Base-by-base conservation (phyloP, 2,888 invertebrate species). In the Cosmorhoe ocellata region DNA sequence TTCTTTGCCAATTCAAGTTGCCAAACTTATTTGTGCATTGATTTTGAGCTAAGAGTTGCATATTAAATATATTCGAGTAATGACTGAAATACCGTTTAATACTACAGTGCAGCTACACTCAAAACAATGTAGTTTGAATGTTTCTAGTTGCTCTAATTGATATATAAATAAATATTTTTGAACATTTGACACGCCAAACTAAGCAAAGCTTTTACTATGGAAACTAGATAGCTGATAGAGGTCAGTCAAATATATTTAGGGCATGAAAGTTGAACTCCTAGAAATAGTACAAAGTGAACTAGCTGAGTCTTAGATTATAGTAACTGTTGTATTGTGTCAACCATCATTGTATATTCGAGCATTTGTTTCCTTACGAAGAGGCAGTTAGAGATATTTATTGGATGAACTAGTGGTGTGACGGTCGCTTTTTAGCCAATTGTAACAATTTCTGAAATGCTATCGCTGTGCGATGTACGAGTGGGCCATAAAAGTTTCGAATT, bases 331-430 rank as follows among this genome's bases (percentile, higher is more conserved):
- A 52, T 52, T 52, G 50, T 40, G 30, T 65, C 70, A 69, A 74
- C 79, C 79, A 81, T 86, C 84, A 84, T 81, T 84, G 84, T 87
- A 80, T 84, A 85, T 82, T 86, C 80, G 79, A 87, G 86, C 83
- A 81, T 86, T 88, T 82, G 83, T 83, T 87, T 87, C 84, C 84
- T 88, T 83, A 79, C 83, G 75, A 74, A 83, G 78, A 76, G 81
- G 87, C 84, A 87, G 87, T 89, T 89, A 84, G 79, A 84, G 80
- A 83, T 87, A 89, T 88, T 89, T 89, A 90, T 88, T 81, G 84
- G 78, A 75, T 79, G 80, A 87, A 89, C 84, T 89, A 86, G 84
- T 79, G 79, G 80, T 81, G 76, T 83, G 80, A 81, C 76, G 77
- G 51, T 70, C 78, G 76, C 76, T 86, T 85, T 87, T 88, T 82